phyloP scores from a whole-genome alignment of 1,140 invertebrate species.

The Euschistus heros region DNA sequence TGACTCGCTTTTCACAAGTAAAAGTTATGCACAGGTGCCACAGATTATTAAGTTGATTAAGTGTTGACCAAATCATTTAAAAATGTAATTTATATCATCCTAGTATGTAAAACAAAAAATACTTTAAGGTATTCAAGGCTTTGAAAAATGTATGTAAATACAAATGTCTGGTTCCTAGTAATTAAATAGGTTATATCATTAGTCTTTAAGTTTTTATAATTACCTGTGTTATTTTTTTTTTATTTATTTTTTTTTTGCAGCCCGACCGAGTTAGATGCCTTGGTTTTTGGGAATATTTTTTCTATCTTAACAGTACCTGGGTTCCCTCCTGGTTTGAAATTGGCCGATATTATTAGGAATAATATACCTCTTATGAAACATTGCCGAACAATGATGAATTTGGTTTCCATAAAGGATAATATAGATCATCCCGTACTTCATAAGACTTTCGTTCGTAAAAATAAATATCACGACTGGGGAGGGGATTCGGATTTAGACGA shows the following conservation, averaged over 20 bases:
- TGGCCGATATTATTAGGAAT: slow-evolving; percentile 16
- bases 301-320: slow-evolving; percentile 40
- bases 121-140: no score
- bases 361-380: slow-evolving; percentile 4
- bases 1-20: no score
- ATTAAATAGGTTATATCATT: no score
- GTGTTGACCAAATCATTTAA: no score
- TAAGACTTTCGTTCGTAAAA: background rate
- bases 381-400: slow-evolving; percentile 15
- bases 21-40: no score
- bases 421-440: background rate
- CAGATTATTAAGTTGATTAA: no score
- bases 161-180: no score
- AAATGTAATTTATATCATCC: no score
- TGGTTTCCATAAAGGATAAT: background rate
- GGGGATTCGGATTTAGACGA: slow-evolving; percentile 4
- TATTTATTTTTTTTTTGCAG: slow-evolving; percentile 35
- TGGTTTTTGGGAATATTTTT: slow-evolving; percentile 60
- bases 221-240: no score
- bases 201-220: no score
- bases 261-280: slow-evolving; percentile 58
- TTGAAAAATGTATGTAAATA: no score
- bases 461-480: background rate
- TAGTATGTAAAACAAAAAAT: no score
- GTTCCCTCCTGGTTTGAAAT: slow-evolving; percentile 17